Evolutionary conservation across 2,113 vertebrate species (phyloP).

Genomic region (Phasianus colchicus): DNA sequence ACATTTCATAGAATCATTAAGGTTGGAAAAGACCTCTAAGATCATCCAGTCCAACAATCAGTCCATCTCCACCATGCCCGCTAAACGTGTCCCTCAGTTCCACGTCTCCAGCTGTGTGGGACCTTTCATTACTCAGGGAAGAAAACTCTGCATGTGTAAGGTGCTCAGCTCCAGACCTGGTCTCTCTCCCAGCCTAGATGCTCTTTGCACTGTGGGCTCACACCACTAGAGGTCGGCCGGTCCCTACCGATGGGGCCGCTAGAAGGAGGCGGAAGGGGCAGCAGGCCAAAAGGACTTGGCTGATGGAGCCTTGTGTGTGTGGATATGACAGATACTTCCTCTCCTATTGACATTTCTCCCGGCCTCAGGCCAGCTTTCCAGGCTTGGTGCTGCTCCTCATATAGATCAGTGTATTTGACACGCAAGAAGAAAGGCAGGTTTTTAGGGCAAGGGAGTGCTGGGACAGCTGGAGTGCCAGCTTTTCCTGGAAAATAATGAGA

Average conservation of each 20-base stretch:
- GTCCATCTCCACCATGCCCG: too few species aligned
- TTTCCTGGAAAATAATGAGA: background rate
- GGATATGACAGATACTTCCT: constrained; percentile 45
- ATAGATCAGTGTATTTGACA: background rate
- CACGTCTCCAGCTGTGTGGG: background rate
- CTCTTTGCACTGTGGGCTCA: accelerated
- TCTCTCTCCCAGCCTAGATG: background rate
- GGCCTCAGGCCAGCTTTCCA: background rate
- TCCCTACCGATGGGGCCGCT: background rate
- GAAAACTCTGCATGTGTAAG: accelerated
- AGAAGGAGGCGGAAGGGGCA: background rate
- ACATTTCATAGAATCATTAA: too few species aligned
- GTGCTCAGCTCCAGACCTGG: background rate
- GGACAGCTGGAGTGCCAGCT: background rate
- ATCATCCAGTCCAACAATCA: too few species aligned
- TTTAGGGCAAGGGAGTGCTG: background rate
- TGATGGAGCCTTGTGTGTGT: background rate
- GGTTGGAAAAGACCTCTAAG: too few species aligned
- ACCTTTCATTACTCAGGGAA: background rate
- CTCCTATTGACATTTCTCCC: background rate
- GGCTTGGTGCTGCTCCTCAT: background rate
- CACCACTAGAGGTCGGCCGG: constrained; percentile 73
- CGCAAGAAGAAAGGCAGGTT: background rate
- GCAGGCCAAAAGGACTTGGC: background rate
- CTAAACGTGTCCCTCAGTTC: too few species aligned